Base-by-base conservation (phyloP, 2,888 invertebrate species). In the Iselma pallidipennis region DNA sequence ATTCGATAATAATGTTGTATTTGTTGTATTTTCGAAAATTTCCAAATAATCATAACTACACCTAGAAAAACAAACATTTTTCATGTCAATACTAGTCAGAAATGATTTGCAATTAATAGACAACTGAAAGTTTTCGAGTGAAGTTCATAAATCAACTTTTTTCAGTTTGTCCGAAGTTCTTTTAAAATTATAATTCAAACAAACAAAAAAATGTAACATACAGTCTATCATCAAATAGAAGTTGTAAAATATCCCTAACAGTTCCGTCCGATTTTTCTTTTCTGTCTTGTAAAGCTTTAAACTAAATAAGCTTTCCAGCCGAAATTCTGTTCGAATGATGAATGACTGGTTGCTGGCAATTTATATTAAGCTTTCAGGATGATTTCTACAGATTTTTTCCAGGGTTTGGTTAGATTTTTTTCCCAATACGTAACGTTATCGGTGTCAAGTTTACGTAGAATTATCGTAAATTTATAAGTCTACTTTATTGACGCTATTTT, bases 41-140 rank as follows among this genome's bases (percentile, higher is more conserved):
- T 91, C 89, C 74, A 92, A 76, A 77, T 86, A 91, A 80, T 93
- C 93, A 81, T 92, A 93, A 72, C 88, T 88, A 84, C 92, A 94
- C 66, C 92, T 92, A 84, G 25, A 80, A 61, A 29, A 65, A 65
- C 28, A 12, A 76, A 63, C 16, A 45, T 31, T 23, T 50, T 21
- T 50, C 25, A 50, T 10, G 9, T 16, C n/a, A 10, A 48, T 48
- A 7, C 6, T 48, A 31, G 9, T 31, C 12, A 31, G 33, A 10
- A 9, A 9, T 37, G n/a, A 37, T 12, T 14, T 37, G 42, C 42
- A 37, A 37, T 14, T 37, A 37, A 37, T n/a, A n/a, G n/a, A n/a
- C n/a, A n/a, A n/a, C n/a, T n/a, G n/a, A n/a, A n/a, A n/a, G n/a
- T n/a, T n/a, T n/a, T n/a, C n/a, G n/a, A n/a, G n/a, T n/a, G n/a